Base-by-base conservation (phyloP, 1,140 invertebrate genomes). In the Drosophila sp. region DNA sequence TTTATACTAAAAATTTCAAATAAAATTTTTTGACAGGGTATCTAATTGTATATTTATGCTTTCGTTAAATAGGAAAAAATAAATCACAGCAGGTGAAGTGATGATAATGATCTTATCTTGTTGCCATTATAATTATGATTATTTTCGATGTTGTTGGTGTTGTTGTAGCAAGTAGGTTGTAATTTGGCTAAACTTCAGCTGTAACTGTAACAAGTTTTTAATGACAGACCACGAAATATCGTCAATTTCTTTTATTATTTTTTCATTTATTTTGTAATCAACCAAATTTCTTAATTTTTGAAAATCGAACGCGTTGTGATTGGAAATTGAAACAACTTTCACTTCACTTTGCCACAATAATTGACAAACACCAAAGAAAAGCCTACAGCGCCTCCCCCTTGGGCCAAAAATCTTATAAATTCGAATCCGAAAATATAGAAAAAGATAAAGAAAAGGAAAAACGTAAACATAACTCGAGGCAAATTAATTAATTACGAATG, bases 401-500 rank as follows among this genome's bases (percentile, higher is more conserved):
- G 21, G 54, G 54, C 36, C 9, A 40, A 18, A 36, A 56, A 36
- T 16, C 32, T 11, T 40, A 9, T 51, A 71, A 71, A 58, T 18
- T 51, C 36, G 53, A 70, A 84, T 67, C 61, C 54, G 54, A 76
- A 29, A 11, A 43, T 48, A 14, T 16, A 38, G 53, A 70, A 70
- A 51, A n/a, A n/a, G n/a, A n/a, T n/a, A n/a, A n/a, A n/a, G n/a
- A n/a, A n/a, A n/a, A n/a, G n/a, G n/a, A n/a, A n/a, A 72, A 51
- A 58, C 62, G 43, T 64, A 72, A 72, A 63, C 62, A 77, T 65
- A 75, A 40, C 78, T 80, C 38, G 27, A 69, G 63, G 73, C 63
- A 69, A 80, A 86, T 84, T 86, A 84, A 86, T 84, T 84, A 84
- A 80, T 84, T 84, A 84, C 69, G 54, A 84, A 84, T 84, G 77